Conservation (phyloP, 2,888 invertebrate genomes). For the Campopleginae sp. region DNA sequence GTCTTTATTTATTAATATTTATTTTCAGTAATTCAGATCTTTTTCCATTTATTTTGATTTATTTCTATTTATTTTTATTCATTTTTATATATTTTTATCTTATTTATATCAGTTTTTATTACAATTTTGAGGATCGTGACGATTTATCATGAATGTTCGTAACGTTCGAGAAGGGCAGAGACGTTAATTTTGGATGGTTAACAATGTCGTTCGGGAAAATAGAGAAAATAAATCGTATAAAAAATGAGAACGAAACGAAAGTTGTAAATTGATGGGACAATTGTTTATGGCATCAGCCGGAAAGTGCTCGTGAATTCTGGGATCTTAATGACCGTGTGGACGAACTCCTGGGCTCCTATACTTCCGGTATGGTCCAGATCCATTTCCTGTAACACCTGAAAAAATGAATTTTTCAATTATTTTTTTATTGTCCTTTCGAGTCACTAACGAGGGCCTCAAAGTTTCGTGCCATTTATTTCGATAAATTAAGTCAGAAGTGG, state of each 20-base stretch:
- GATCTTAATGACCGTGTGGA: conserved; percentile 87
- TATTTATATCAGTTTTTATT: not conserved
- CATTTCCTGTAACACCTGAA: conserved; percentile 87
- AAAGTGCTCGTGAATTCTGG: conserved; percentile 87
- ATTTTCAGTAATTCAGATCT: too few relatives aligned
- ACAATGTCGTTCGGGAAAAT: not conserved
- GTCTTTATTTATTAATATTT: too few relatives aligned
- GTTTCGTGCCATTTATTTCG: not conserved
- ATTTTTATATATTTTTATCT: too few relatives aligned
- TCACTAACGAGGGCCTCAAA: not conserved
- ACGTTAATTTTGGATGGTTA: not conserved
- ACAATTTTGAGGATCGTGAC: not conserved
- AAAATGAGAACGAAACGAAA: not conserved
- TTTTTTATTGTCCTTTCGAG: not conserved
- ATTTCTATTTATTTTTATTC: too few relatives aligned
- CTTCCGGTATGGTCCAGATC: conserved; percentile 86
- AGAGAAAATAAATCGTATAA: not conserved
- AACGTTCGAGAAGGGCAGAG: not conserved
- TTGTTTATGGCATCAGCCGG: conserved; percentile 85
- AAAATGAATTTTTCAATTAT: not conserved
- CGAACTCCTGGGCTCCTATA: conserved; percentile 87
- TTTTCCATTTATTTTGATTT: too few relatives aligned
- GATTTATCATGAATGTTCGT: not conserved
- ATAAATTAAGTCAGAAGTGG: conserved; percentile 56
- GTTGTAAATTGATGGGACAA: conserved; percentile 43